phyloP scores from a whole-genome alignment of 2,113 vertebrate species.

The Ceyx margarethae region DNA sequence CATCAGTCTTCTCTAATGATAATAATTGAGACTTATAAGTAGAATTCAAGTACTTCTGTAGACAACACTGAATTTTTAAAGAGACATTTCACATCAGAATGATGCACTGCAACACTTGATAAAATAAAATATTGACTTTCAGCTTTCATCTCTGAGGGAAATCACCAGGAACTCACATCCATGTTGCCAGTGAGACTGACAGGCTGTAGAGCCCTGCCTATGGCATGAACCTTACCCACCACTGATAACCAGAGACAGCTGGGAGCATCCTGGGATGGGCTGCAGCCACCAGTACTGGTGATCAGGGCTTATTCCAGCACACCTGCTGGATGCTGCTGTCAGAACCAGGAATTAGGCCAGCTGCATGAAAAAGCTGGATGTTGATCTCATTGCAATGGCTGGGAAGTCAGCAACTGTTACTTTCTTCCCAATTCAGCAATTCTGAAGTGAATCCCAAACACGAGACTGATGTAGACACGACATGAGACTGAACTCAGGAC shows the following conservation, averaged over 20 bases:
- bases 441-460: background rate
- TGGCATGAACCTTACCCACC: accelerated
- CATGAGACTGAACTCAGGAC: background rate
- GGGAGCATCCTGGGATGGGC: background rate
- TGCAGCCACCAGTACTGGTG: background rate
- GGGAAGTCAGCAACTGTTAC: accelerated
- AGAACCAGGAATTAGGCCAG: background rate
- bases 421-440: background rate
- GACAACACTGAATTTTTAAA: background rate
- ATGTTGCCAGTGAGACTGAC: background rate
- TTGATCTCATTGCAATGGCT: accelerated
- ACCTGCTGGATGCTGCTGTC: background rate
- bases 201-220: background rate
- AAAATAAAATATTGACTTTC: background rate
- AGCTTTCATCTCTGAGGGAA: background rate
- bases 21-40: background rate
- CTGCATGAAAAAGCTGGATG: accelerated
- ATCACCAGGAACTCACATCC: background rate
- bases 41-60: background rate
- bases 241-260: accelerated
- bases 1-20: background rate
- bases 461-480: too few species aligned
- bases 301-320: background rate
- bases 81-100: background rate
- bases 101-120: background rate